Conservation (phyloP, 2,888 invertebrate genomes). For the Chrysopilus asiliformis region DNA sequence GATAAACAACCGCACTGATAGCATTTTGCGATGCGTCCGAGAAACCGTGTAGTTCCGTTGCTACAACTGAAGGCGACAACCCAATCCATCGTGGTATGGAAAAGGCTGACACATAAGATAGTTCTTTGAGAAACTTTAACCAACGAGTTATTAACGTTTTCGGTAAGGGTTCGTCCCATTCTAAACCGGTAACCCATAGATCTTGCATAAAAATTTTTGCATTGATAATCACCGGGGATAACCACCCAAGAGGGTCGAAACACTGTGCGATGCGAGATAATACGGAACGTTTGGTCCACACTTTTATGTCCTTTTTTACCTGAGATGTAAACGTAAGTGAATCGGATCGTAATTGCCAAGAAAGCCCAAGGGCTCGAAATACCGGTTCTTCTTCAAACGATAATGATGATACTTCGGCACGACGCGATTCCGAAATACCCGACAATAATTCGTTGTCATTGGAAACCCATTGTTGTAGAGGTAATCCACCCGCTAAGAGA, state of each 20-base stretch:
- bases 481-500: constrained; percentile 11
- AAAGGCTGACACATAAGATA: constrained; percentile 3
- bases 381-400: constrained; percentile 4
- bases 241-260: constrained; percentile 10
- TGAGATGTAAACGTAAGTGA: constrained; percentile 6
- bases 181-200: constrained; percentile 2
- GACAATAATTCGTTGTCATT: constrained; percentile 4
- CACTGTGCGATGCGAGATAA: constrained; percentile 5
- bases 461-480: constrained; percentile 7
- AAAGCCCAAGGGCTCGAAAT: constrained; percentile 4
- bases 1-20: background rate
- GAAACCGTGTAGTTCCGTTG: constrained; percentile 4
- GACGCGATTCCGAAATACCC: background rate
- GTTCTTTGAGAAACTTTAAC: constrained; percentile 6
- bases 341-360: constrained; percentile 8
- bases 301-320: background rate
- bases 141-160: background rate
- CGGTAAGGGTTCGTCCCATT: constrained; percentile 3
- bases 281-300: background rate
- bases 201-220: constrained; percentile 7
- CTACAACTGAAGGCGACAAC: constrained; percentile 1
- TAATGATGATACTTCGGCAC: constrained; percentile 1
- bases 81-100: constrained; percentile 9
- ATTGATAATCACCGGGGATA: constrained; percentile 5
- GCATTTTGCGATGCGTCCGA: constrained; percentile 6